These are phyloP conservation scores for Erythrocercus mccallii DNA, from an alignment of 2,113 vertebrate genomes.

Conservation along the genomic window DNA sequence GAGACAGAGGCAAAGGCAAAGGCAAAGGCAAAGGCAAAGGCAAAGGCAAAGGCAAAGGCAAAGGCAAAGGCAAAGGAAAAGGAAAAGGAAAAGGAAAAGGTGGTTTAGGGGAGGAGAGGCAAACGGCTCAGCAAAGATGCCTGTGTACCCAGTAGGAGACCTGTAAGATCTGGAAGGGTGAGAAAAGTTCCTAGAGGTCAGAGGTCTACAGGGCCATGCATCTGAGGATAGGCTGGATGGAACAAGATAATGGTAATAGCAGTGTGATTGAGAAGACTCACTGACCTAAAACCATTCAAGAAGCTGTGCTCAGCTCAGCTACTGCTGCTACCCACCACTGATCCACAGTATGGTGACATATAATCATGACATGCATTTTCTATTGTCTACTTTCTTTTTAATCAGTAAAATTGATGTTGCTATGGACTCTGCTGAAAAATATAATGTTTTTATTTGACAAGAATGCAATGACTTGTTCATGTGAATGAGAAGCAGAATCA, in stretches of 20 bases:
- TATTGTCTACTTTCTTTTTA: not conserved
- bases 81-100: not conserved
- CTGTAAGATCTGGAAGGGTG: not conserved
- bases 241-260: not conserved
- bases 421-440: not conserved
- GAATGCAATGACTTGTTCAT: not conserved
- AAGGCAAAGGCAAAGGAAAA: too few species aligned
- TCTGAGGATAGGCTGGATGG: not conserved
- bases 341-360: not conserved
- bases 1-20: too few species aligned
- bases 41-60: too few species aligned
- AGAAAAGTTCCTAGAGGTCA: not conserved
- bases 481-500: not conserved
- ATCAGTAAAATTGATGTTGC: not conserved
- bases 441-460: not conserved
- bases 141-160: not conserved
- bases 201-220: not conserved
- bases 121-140: not conserved
- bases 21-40: too few species aligned
- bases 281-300: not conserved
- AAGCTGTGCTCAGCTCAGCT: not conserved
- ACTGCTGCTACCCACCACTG: not conserved
- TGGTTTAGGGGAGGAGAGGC: not conserved
- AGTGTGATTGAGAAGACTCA: not conserved
- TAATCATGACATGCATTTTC: not conserved